A percentile compares a stretch with the other conserved stretches of the same genome.
phyloP scores from a whole-genome alignment of 1,140 invertebrate species.

The Pseudomyrmex flavicornis region DNA sequence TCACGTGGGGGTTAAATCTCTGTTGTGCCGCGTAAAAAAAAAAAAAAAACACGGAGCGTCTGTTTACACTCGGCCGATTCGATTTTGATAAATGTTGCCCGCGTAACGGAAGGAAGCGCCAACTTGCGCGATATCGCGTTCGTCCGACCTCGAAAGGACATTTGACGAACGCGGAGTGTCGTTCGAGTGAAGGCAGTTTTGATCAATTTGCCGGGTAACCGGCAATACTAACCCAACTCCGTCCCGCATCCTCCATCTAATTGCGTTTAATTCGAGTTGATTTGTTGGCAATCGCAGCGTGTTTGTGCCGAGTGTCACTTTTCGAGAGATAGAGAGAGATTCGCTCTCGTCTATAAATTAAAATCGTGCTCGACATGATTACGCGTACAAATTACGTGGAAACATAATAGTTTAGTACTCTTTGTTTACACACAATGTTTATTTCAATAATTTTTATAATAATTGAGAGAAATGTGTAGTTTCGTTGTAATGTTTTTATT shows the following conservation, averaged over 20 bases:
- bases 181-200: slow-evolving; percentile 67
- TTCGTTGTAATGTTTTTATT: too few species aligned
- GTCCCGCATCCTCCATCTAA: slow-evolving; percentile 74
- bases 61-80: neutral
- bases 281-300: slow-evolving; percentile 76
- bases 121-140: slow-evolving; percentile 65
- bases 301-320: slow-evolving; percentile 18
- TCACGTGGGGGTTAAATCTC: too few species aligned
- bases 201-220: slow-evolving; percentile 73
- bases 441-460: neutral
- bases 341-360: neutral
- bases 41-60: too few species aligned
- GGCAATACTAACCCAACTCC: slow-evolving; percentile 63
- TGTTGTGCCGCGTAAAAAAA: neutral
- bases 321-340: slow-evolving; percentile 14
- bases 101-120: slow-evolving; percentile 68
- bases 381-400: neutral
- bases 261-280: slow-evolving; percentile 81
- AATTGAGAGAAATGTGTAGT: too few species aligned
- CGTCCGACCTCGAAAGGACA: slow-evolving; percentile 48
- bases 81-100: slow-evolving; percentile 51
- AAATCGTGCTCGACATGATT: neutral
- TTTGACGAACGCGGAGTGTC: slow-evolving; percentile 51
- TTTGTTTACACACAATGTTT: neutral
- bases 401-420: neutral